Conservation (phyloP, 2,888 invertebrate genomes). For the Loripinus fragilis region DNA sequence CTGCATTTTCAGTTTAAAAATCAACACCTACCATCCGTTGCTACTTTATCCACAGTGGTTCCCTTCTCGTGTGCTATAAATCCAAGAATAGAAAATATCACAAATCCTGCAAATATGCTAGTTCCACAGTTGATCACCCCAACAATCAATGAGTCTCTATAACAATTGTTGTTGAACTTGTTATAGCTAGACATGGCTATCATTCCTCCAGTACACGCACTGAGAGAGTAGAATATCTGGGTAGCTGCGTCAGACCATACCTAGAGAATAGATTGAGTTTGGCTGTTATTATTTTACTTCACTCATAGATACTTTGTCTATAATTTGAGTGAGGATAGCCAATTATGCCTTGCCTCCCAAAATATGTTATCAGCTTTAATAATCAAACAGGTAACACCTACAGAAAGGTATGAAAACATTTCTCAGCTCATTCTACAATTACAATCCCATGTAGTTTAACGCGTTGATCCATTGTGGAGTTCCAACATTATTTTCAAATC, state of each 20-base stretch:
- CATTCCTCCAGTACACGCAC: conserved; percentile 81
- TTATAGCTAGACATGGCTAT: conserved; percentile 82
- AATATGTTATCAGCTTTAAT: too few species aligned
- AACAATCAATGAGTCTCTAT: conserved; percentile 82
- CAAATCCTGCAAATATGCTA: conserved; percentile 83
- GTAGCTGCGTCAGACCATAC: conserved; percentile 82
- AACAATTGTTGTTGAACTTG: conserved; percentile 82
- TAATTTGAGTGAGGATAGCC: too few species aligned
- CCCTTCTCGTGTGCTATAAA: conserved; percentile 85
- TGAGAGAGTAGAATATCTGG: conserved; percentile 81
- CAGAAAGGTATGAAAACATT: too few species aligned
- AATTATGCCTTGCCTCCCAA: too few species aligned
- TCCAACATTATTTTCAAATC: too few species aligned
- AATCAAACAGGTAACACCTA: too few species aligned
- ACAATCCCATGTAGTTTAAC: too few species aligned
- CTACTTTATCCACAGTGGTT: conserved; percentile 80
- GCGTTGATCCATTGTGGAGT: too few species aligned
- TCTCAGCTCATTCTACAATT: too few species aligned
- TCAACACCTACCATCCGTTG: conserved; percentile 77
- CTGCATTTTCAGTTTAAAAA: too few species aligned
- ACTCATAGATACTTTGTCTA: too few species aligned
- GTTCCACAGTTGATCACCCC: conserved; percentile 82
- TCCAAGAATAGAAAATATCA: conserved; percentile 85
- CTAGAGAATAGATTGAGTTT: conserved; percentile 57
- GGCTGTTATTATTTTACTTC: too few species aligned